Evolutionary conservation across 2,797 vertebrate genomes (phyloP).

Genomic region (Ctenopoma kingsleyae): DNA sequence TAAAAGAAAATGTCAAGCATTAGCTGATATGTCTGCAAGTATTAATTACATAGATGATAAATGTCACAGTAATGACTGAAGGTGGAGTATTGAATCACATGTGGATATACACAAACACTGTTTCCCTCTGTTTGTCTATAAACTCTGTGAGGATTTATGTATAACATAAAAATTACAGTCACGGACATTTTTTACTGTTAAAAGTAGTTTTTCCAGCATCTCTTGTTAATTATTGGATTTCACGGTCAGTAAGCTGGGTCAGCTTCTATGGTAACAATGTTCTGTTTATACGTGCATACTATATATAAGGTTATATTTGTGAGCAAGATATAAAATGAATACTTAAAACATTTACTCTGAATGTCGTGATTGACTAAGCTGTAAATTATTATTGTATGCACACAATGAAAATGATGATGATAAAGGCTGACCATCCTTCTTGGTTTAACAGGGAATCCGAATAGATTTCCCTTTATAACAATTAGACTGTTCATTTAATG

Average conservation of each 20-base stretch:
- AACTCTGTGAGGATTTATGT: neutral
- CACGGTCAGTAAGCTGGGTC: neutral
- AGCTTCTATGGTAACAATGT: neutral
- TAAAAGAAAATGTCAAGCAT: slow-evolving; percentile 32
- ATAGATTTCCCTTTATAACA: slow-evolving; percentile 29
- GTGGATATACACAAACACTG: neutral
- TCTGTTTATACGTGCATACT: neutral
- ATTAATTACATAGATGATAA: slow-evolving; percentile 19
- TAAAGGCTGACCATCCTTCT: neutral
- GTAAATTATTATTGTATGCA: slow-evolving; percentile 12
- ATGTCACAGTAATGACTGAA: slow-evolving; percentile 14
- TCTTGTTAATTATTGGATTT: neutral
- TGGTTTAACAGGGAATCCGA: slow-evolving; percentile 32
- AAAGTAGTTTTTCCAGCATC: neutral
- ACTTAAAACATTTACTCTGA: neutral
- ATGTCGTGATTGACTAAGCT: slow-evolving; percentile 10
- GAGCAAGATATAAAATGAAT: neutral
- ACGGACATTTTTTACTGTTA: neutral
- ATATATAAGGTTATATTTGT: neutral
- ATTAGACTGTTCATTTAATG: slow-evolving; percentile 46
- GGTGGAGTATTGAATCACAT: neutral
- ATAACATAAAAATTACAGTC: neutral
- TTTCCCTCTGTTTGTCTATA: slow-evolving; percentile 1
- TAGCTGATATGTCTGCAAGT: neutral
- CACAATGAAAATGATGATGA: neutral